These are phyloP conservation scores for Ectobius pallidus DNA, from an alignment of 2,888 invertebrate species.

Conservation along the genomic window DNA sequence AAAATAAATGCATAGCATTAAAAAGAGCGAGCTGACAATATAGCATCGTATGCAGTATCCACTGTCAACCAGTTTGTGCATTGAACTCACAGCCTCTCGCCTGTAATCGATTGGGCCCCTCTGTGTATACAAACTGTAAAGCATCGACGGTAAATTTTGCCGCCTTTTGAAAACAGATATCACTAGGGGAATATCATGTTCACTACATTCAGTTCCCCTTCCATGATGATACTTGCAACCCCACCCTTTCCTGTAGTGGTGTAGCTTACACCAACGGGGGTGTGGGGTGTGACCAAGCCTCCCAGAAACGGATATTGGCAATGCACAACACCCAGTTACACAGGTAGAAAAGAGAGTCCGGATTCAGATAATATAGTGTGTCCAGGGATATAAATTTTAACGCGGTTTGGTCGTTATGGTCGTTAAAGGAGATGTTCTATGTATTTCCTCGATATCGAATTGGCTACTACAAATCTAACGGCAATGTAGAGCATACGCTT, in stretches of 20 bases:
- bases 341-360: constrained; percentile 2
- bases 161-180: constrained; percentile 30
- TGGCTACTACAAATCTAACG: too few relatives aligned
- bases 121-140: background rate
- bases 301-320: constrained; percentile 30
- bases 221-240: background rate
- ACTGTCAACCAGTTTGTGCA: background rate
- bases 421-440: too few relatives aligned
- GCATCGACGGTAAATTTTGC: constrained; percentile 9
- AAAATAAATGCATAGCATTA: too few relatives aligned
- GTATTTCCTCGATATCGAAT: too few relatives aligned
- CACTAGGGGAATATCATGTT: constrained; percentile 29
- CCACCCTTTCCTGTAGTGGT: constrained; percentile 31
- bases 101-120: background rate
- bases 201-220: background rate
- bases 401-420: too few relatives aligned
- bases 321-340: constrained; percentile 22
- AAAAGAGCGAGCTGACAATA: too few relatives aligned
- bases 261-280: constrained; percentile 20
- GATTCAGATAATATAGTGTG: background rate
- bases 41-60: too few relatives aligned
- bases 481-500: too few relatives aligned
- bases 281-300: background rate
- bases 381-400: too few relatives aligned
- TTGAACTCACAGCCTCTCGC: background rate